Evolutionary conservation across 2,888 invertebrate species (phyloP), one percentile per base, ranked within the genome.

Genomic region (Meganola albula): DNA sequence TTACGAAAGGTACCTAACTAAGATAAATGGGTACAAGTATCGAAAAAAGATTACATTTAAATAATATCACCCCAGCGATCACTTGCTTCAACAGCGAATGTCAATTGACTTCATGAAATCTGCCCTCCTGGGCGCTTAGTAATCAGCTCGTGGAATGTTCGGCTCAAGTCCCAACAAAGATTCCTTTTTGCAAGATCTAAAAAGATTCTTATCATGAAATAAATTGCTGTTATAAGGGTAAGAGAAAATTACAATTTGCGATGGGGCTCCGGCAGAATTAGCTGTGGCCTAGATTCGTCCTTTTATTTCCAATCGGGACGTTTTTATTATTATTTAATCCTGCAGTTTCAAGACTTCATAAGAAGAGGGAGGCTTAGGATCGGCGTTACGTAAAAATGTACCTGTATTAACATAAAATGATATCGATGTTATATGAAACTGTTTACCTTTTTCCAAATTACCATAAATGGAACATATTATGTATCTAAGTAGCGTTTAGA

Each of bases 31-130:
- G 74, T 64, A 73, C 70, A 74, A 75, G 78, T 82, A 83, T 83
- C 75, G 82, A 80, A 77, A 83, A 83, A 78, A 83, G 74, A 82
- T 84, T 74, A 82, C 83, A 80, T 83, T 83, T 82, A 83, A 83
- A 84, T 80, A 84, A 85, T 79, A 83, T 78, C 74, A 82, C 84
- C 84, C 84, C 44, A 64, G 83, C 66, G 84, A 79, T 82, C 83
- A 82, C 74, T 85, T 82, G 74, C 67, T 63, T 61, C 69, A 69
- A 71, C 74, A n/a, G 74, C 76, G 72, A 75, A 77, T 56, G 73
- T 74, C 76, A 75, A 80, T 83, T 74, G 76, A 66, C 65, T 73
- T 66, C 74, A 65, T 69, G 78, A 75, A 79, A 79, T 75, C 79
- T 76, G 73, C 72, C 74, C 82, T 82, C 83, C 54, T 70, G 80